Evolutionary conservation across 2,113 vertebrate species (phyloP).

Genomic region (Haplochromis burtoni): DNA sequence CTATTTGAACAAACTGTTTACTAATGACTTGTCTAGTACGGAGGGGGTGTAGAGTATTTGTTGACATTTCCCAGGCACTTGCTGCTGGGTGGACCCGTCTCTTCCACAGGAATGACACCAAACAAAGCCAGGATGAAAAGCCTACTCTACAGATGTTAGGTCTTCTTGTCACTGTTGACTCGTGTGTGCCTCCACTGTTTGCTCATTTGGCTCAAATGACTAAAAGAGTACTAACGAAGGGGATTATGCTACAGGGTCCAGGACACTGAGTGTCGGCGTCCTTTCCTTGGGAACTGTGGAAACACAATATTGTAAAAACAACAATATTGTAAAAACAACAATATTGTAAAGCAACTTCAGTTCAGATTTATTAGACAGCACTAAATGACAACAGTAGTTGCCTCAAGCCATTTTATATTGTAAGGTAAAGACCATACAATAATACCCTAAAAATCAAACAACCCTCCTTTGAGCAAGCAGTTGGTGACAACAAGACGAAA

Average conservation of each 20-base stretch:
- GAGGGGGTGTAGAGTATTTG: constrained; percentile 23
- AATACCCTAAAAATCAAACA: background rate
- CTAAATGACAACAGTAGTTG: background rate
- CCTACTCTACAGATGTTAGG: background rate
- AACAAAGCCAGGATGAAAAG: constrained; percentile 9
- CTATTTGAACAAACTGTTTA: constrained; percentile 41
- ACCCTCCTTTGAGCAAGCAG: background rate
- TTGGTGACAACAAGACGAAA: background rate
- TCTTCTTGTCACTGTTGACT: background rate
- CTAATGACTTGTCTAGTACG: constrained; percentile 30
- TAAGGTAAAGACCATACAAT: background rate
- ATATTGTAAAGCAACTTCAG: background rate
- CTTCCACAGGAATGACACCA: background rate
- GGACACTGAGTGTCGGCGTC: accelerated
- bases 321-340: background rate
- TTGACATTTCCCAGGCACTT: constrained; percentile 73
- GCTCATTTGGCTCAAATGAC: background rate
- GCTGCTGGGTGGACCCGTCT: constrained; percentile 30
- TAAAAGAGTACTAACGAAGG: background rate
- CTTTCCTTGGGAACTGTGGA: background rate
- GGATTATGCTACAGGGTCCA: background rate
- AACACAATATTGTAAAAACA: background rate
- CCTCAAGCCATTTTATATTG: background rate
- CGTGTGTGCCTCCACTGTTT: background rate
- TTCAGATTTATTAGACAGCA: background rate